phyloP scores from a whole-genome alignment of 2,888 invertebrate genomes.

The Oscheius sp. region DNA sequence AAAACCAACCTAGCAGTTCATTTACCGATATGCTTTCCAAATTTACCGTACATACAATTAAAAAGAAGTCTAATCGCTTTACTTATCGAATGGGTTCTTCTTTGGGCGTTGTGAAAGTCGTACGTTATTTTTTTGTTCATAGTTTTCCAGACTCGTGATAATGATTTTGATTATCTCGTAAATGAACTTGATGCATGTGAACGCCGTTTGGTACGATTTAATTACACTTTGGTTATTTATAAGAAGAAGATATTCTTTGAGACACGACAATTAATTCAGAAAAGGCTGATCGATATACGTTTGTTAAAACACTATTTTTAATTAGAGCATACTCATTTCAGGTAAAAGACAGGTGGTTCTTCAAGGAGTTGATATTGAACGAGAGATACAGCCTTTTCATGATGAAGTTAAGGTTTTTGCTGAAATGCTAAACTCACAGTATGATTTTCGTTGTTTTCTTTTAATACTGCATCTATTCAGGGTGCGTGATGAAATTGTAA shows the following conservation, averaged over 20 bases:
- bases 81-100: constrained; percentile 64
- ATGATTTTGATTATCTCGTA: constrained; percentile 56
- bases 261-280: constrained; percentile 42
- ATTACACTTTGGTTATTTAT: constrained; percentile 53
- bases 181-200: constrained; percentile 57
- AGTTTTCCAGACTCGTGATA: constrained; percentile 48
- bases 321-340: not conserved
- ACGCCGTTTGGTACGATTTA: constrained; percentile 55
- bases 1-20: constrained; percentile 44
- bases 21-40: constrained; percentile 56
- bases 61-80: constrained; percentile 64
- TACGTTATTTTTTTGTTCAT: constrained; percentile 24
- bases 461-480: too few relatives aligned
- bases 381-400: constrained; percentile 41
- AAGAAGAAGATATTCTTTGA: constrained; percentile 52
- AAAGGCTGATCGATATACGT: constrained; percentile 44
- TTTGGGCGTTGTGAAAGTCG: constrained; percentile 58
- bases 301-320: constrained; percentile 12
- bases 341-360: constrained; percentile 40
- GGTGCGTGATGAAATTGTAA: constrained; percentile 50
- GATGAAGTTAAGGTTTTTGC: constrained; percentile 40
- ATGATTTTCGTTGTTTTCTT: too few relatives aligned
- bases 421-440: constrained; percentile 21
- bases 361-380: constrained; percentile 33
- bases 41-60: constrained; percentile 62